Base-by-base conservation (phyloP, 2,888 invertebrate species). In the Ypsolopha scabrella region DNA sequence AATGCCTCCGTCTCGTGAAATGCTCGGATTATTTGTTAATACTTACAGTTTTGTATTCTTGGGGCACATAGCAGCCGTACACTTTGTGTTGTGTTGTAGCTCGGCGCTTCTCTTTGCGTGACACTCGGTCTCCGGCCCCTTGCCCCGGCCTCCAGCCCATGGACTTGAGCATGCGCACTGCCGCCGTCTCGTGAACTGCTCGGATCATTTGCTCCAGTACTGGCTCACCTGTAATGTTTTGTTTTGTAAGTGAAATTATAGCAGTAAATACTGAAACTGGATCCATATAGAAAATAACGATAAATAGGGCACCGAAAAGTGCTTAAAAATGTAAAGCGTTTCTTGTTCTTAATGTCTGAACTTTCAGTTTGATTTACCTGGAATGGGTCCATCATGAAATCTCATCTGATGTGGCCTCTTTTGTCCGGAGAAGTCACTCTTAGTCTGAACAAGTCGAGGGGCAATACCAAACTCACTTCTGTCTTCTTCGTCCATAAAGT, bases 401-500 rank as follows among this genome's bases (percentile, higher is more conserved):
- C 65, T 63, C 51, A 53, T 61, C 8, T 61, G 65, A 24, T 61
- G 55, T 9, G 57, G 60, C 14, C 87, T 61, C 60, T 87, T 87
- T 50, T 76, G 75, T 0, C 85, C 81, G 34, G 88, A 87, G 72
- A 94, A 99, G 59, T 95, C 93, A 10, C 89, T 89, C 1, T 93
- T 93, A 0, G 97, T 93, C 63, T 92, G 90, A 54, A 99, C 88
- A 1, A 91, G 90, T 57, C 93, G 92, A 0, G 98, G 98, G 0
- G 99, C 98, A 60, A 99, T 97, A 13, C 99, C 99, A 82, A 94
- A 95, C 70, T 97, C 95, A 2, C 95, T 92, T 33, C 95, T 88
- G 75, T 99, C 99, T 75, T 99, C 99, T 9, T 96, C 95, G 73
- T 99, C 99, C 99, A 99, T 99, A 67, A 94, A 99, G 81, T 99